These are phyloP conservation scores for Triplophysa rosa DNA, from an alignment of 2,113 vertebrate genomes.

Conservation along the genomic window DNA sequence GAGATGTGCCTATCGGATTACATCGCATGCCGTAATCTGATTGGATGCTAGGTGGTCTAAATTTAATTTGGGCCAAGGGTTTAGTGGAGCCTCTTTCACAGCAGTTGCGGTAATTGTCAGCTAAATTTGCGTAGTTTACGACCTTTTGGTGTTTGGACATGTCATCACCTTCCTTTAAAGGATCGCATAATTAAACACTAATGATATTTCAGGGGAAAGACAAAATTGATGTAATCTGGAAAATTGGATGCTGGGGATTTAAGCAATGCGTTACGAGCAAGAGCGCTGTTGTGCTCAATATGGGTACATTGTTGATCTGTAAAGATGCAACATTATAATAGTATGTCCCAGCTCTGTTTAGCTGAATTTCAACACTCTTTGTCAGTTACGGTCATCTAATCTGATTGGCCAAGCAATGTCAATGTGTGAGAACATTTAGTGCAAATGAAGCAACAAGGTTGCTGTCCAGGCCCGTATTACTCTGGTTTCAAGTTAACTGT, in stretches of 20 bases:
- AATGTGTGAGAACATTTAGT: not conserved
- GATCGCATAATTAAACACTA: not conserved
- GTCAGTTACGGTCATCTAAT: no score
- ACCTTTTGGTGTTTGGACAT: not conserved
- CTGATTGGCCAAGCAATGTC: not conserved
- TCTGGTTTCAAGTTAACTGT: not conserved
- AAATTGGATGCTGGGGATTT: not conserved
- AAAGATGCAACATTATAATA: no score
- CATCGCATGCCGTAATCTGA: constrained; percentile 16
- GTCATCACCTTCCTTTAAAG: not conserved
- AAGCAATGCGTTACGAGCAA: no score
- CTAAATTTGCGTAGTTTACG: not conserved
- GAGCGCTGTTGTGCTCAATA: no score
- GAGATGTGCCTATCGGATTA: not conserved
- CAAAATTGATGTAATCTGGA: not conserved
- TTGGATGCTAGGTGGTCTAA: constrained; percentile 13
- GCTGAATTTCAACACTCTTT: no score
- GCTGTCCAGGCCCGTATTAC: not conserved
- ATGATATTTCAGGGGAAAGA: not conserved
- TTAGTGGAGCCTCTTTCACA: not conserved
- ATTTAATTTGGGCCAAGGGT: not conserved
- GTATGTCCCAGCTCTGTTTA: no score
- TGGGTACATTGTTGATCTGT: no score
- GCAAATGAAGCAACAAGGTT: not conserved
- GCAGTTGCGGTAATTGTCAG: not conserved